Base-by-base conservation (phyloP, 2,888 invertebrate species). In the Trachelus iudaicus region DNA sequence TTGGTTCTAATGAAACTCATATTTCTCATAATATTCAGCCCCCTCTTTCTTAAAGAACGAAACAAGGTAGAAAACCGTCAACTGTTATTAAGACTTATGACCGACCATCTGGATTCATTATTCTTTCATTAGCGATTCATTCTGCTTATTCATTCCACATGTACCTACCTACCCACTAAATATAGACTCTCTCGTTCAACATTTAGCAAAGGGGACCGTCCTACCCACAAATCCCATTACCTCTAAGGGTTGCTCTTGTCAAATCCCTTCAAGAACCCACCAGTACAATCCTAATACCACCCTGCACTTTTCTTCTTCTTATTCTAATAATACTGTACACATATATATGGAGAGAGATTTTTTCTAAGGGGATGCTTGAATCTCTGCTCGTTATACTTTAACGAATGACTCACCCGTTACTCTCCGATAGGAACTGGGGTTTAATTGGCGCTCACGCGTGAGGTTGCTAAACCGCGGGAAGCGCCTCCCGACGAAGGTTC, bases 401-500 rank as follows among this genome's bases (percentile, higher is more conserved):
- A 1, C 40, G 4, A 40, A 15, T 40, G 2, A 15, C 40, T 40
- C 40, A 40, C 15, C 40, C 40, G 40, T 1, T 40, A 1, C 40
- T 6, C 40, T 6, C 15, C 6, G 40, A 15, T 6, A 15, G 15
- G 40, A 40, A 40, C 40, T 15, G 40, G 6, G 15, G 82, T 85
- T 85, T 85, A 85, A 85, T 85, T 84, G 85, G 79, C 81, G 75
- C 68, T 76, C 78, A 83, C 82, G 79, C 75, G 79, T 76, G 78
- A 76, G 82, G 84, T 82, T 85, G 82, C 84, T 82, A 85, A 85
- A 85, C 85, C 81, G 77, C 81, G 80, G 31, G 76, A 81, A 40
- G 40, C 80, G 83, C 81, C 85, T 40, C 81, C 81, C 85, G 84
- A 85, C 85, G 85, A 85, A 85, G 85, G 84, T 78, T 37, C 77